Evolutionary conservation across 2,888 invertebrate species (phyloP).

Genomic region (Andrena haemorrhoa): DNA sequence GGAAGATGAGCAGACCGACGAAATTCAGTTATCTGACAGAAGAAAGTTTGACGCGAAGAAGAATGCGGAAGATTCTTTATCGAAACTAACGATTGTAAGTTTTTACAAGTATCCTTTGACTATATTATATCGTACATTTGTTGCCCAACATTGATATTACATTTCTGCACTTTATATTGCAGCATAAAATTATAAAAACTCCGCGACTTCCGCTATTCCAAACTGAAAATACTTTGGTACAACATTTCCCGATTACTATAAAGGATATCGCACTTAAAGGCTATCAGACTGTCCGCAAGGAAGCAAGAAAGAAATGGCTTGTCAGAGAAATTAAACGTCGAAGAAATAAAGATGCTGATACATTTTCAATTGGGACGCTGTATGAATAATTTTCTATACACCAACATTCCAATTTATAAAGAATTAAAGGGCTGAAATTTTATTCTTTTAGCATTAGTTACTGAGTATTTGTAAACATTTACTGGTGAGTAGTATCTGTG

Average conservation of each 20-base stretch:
- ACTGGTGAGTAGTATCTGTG: neutral
- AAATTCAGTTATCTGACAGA: slow-evolving; percentile 36
- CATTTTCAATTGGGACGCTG: slow-evolving; percentile 66
- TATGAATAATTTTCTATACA: slow-evolving; percentile 29
- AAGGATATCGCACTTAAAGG: slow-evolving; percentile 42
- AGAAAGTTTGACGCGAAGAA: slow-evolving; percentile 30
- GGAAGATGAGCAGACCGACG: slow-evolving; percentile 80
- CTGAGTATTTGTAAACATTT: slow-evolving; percentile 5
- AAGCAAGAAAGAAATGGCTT: slow-evolving; percentile 77
- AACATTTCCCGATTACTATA: slow-evolving; percentile 64
- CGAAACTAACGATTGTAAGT: slow-evolving; percentile 18
- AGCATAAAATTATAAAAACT: slow-evolving; percentile 32
- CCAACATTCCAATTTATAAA: neutral
- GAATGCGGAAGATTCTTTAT: slow-evolving; percentile 16
- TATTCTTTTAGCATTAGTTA: neutral
- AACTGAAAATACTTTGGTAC: slow-evolving; percentile 61
- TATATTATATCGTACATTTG: neutral
- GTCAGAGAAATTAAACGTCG: slow-evolving; percentile 72
- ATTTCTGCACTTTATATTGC: slow-evolving; percentile 14
- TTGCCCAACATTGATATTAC: slow-evolving; percentile 2
- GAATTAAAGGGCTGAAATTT: neutral
- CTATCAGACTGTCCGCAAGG: slow-evolving; percentile 64
- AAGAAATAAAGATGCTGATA: slow-evolving; percentile 62
- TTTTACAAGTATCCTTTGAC: slow-evolving; percentile 4
- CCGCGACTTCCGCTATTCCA: slow-evolving; percentile 70